Base-by-base conservation (phyloP, 2,113 vertebrate species). In the Willisornis vidua region DNA sequence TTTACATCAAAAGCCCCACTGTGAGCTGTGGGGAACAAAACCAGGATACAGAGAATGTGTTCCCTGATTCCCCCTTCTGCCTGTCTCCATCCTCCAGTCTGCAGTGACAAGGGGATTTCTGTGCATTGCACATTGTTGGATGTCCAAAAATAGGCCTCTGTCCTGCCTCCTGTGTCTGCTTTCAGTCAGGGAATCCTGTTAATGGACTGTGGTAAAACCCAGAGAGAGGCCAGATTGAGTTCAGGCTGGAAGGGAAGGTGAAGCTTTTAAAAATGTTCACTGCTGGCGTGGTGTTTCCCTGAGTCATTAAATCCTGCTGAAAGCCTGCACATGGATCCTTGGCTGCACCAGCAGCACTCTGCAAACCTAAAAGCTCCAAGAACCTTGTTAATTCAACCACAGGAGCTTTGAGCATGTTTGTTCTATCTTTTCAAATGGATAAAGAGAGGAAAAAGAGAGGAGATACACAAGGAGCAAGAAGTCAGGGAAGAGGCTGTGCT, bases 191-290 rank as follows among this genome's bases (percentile, higher is more conserved):
- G 87, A 95, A 93, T 94, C 92, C 90, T 90, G 82, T 17, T 93
- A 92, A 95, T 88, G 92, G 94, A 79, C 49, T 54, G 67, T 31
- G 54, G 67, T 91, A 90, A 94, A 95, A 39, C 39, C 37, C 61
- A 74, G 79, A 83, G 85, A 89, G 89, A 88, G 68, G 55, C 67
- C 85, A 74, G 33, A 45, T 2, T 4, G 79, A 82, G 49, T 94
- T 91, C 78, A 85, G 49, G 48, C 72, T 89, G 94, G 66, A 68
- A 81, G 48, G 59, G 68, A 14, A 35, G 75, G 54, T 43, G 85
- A 92, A 76, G 87, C 94, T 95, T 94, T 94, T 78, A 81, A 84
- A 95, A 90, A 22, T 5, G 24, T 17, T 89, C n/a, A 4, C 65
- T 75, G 73, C 66, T 43, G 73, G 20, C 9, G 20, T 20, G 31